Conservation (phyloP, 2,888 invertebrate genomes). For the Branchinecta sandiegonensis region DNA sequence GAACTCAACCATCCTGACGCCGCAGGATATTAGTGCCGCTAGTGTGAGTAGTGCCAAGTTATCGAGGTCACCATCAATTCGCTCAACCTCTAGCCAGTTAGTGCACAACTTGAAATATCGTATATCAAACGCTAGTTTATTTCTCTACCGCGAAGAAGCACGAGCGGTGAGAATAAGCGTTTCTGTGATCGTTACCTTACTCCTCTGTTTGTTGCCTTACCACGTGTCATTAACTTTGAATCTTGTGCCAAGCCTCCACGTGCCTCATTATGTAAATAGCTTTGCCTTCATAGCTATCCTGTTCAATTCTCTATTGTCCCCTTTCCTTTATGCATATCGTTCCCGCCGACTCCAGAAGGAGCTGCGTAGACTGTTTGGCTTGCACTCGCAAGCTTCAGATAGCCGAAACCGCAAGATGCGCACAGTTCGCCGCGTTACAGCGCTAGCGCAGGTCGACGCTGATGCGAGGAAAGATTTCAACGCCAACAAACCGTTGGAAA, state of each 20-base stretch:
- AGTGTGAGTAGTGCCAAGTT: conserved; percentile 15
- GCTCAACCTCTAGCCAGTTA: conserved; percentile 47
- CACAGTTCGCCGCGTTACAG: neutral
- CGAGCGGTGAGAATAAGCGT: conserved; percentile 74
- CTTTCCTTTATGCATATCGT: conserved; percentile 60
- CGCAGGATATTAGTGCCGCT: conserved; percentile 20
- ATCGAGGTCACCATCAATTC: conserved; percentile 34
- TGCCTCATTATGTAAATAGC: conserved; percentile 37
- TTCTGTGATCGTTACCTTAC: conserved; percentile 54
- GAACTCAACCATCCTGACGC: conserved; percentile 21
- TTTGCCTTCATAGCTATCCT: conserved; percentile 41
- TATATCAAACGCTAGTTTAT: conserved; percentile 67
- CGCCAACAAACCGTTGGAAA: conserved; percentile 1
- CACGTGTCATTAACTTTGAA: conserved; percentile 35
- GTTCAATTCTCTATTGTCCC: conserved; percentile 50
- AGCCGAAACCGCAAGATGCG: conserved; percentile 1
- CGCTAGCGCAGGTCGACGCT: neutral
- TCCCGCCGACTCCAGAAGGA: conserved; percentile 50
- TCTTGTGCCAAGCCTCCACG: conserved; percentile 29
- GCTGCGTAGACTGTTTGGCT: conserved; percentile 40
- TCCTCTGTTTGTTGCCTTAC: conserved; percentile 44
- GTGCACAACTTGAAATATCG: conserved; percentile 55
- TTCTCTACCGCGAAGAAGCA: conserved; percentile 73
- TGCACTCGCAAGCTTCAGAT: conserved; percentile 26
- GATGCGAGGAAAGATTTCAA: conserved; percentile 13